Conservation (phyloP, 2,888 invertebrate species). For the Calameuta idolon region DNA sequence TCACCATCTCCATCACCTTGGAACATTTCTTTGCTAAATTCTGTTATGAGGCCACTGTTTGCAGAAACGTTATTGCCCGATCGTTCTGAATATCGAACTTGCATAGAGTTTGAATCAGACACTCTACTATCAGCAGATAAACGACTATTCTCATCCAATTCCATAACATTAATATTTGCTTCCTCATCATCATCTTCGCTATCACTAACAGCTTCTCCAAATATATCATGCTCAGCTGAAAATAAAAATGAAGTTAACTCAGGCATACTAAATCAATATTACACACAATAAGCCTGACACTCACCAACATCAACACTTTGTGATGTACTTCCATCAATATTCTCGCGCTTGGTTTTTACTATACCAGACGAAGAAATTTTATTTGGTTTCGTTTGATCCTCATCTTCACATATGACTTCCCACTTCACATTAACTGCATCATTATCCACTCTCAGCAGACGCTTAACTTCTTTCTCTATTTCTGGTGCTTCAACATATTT, state of each 20-base stretch:
- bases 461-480: slow-evolving; percentile 97
- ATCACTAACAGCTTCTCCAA: slow-evolving; percentile 93
- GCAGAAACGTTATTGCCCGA: slow-evolving; percentile 34
- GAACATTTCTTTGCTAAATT: slow-evolving; percentile 76
- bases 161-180: slow-evolving; percentile 76
- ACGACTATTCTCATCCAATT: slow-evolving; percentile 83
- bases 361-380: slow-evolving; percentile 63
- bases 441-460: slow-evolving; percentile 89
- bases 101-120: slow-evolving; percentile 77
- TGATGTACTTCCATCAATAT: slow-evolving; percentile 60
- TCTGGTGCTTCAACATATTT: slow-evolving; percentile 98
- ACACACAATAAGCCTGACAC: slow-evolving; percentile 27
- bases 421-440: slow-evolving; percentile 91
- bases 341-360: slow-evolving; percentile 59
- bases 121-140: slow-evolving; percentile 80
- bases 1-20: slow-evolving; percentile 48
- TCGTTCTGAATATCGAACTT: slow-evolving; percentile 64
- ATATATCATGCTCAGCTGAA: slow-evolving; percentile 84
- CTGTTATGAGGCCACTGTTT: slow-evolving; percentile 67
- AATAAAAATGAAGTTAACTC: slow-evolving; percentile 30
- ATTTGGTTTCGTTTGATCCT: slow-evolving; percentile 72
- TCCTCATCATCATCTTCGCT: slow-evolving; percentile 87
- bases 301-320: slow-evolving; percentile 68
- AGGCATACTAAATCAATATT: slow-evolving; percentile 3
- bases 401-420: slow-evolving; percentile 91